phyloP scores from a whole-genome alignment of 1,140 invertebrate genomes.

The Leguminivora glycinivorella region DNA sequence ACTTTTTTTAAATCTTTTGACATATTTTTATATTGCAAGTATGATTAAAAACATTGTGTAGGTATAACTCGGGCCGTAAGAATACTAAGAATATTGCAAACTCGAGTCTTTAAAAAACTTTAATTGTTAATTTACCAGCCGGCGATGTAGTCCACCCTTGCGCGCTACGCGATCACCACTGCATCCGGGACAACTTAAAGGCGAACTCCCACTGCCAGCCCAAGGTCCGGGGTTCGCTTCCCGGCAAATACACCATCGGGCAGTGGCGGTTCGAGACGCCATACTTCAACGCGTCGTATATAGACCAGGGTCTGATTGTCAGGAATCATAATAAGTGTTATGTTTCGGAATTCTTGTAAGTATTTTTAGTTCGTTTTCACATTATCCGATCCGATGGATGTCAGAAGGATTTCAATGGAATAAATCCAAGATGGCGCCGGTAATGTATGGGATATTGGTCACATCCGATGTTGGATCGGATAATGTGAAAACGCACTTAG shows the following conservation, averaged over 20 bases:
- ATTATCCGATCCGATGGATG: not conserved
- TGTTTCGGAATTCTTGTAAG: constrained; percentile 60
- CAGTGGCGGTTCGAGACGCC: constrained; percentile 51
- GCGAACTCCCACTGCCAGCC: constrained; percentile 50
- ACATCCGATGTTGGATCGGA: too few relatives aligned
- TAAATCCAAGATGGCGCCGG: too few relatives aligned
- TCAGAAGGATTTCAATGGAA: too few relatives aligned
- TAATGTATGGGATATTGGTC: too few relatives aligned
- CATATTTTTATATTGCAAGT: too few relatives aligned
- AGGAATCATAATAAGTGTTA: constrained; percentile 53
- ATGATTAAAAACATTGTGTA: too few relatives aligned
- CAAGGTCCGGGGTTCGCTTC: constrained; percentile 38
- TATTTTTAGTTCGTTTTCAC: constrained; percentile 32
- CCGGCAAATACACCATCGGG: constrained; percentile 39
- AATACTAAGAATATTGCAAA: too few relatives aligned
- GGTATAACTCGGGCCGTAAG: too few relatives aligned
- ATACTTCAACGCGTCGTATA: constrained; percentile 57
- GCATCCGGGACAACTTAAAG: constrained; percentile 44
- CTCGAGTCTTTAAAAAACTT: too few relatives aligned
- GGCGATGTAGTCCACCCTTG: constrained; percentile 42
- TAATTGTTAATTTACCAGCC: not conserved
- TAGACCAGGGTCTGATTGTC: constrained; percentile 50
- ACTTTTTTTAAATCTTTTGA: too few relatives aligned
- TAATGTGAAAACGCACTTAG: too few relatives aligned
- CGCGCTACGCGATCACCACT: constrained; percentile 33